Percentiles rank a stretch among this genome's conserved stretches.
Conservation (phyloP, 2,113 vertebrate genomes). For the Isichthys henryi region DNA sequence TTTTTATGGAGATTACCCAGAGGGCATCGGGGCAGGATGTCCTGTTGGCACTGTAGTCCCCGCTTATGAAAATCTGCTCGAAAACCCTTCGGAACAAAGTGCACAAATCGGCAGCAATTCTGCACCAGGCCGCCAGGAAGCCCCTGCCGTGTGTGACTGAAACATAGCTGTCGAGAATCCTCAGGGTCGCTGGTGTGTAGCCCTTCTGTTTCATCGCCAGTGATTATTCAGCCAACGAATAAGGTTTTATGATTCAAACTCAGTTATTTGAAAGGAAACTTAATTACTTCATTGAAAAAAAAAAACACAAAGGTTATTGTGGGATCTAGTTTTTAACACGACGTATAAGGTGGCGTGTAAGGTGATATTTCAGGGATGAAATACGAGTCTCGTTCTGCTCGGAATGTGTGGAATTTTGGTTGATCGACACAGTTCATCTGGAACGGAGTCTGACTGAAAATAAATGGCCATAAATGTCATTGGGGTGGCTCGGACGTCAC, state of each 20-base stretch:
- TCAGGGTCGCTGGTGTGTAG: neutral
- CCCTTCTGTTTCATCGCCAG: neutral
- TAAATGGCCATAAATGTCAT: neutral
- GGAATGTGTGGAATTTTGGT: constrained; percentile 8
- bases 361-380: constrained; percentile 7
- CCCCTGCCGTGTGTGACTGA: neutral
- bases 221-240: neutral
- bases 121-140: neutral
- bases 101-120: neutral
- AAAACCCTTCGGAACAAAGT: neutral
- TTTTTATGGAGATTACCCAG: constrained; percentile 15
- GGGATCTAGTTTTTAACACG: neutral
- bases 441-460: neutral
- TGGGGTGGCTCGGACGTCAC: neutral
- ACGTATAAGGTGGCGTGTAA: neutral
- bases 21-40: constrained; percentile 23
- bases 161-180: neutral
- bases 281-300: neutral
- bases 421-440: neutral
- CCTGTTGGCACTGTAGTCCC: constrained; percentile 22
- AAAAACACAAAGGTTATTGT: neutral
- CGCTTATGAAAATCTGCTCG: constrained; percentile 21
- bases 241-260: neutral
- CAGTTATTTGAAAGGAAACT: neutral
- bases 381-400: constrained; percentile 9